Conservation (phyloP, 2,797 vertebrate genomes). For the Peromyscus melanophrys region DNA sequence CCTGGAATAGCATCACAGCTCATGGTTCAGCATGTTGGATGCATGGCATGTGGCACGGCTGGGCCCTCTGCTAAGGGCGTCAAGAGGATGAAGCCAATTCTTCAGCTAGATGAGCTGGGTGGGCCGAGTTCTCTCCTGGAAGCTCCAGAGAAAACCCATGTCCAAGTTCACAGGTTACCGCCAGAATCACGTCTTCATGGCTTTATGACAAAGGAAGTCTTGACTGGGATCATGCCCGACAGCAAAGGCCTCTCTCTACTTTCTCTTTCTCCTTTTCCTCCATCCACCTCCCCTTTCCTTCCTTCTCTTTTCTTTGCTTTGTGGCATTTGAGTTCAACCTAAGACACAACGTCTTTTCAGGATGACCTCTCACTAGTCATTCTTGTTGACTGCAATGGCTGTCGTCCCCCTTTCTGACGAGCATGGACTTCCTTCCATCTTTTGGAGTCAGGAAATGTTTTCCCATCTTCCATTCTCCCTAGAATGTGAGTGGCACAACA, state of each 20-base stretch:
- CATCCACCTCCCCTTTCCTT: background rate
- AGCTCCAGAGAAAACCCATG: background rate
- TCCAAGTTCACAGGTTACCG: background rate
- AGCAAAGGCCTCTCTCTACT: background rate
- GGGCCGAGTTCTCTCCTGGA: background rate
- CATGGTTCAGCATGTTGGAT: background rate
- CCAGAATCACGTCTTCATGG: background rate
- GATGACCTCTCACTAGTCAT: background rate
- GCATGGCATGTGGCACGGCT: background rate
- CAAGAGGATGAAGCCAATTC: background rate
- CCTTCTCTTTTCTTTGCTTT: background rate
- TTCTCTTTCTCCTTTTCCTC: background rate
- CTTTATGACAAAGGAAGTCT: background rate
- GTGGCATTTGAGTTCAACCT: background rate
- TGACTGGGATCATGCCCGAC: background rate
- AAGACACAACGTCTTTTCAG: background rate
- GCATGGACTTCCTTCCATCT: background rate
- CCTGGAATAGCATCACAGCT: background rate
- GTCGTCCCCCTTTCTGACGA: background rate
- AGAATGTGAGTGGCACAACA: background rate
- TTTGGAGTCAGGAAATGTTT: background rate
- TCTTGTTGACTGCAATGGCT: background rate
- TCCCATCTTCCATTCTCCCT: background rate
- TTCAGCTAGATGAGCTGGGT: background rate
- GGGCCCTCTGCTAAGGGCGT: background rate